phyloP scores from a whole-genome alignment of 2,888 invertebrate species.

The Anarsia innoxiella region DNA sequence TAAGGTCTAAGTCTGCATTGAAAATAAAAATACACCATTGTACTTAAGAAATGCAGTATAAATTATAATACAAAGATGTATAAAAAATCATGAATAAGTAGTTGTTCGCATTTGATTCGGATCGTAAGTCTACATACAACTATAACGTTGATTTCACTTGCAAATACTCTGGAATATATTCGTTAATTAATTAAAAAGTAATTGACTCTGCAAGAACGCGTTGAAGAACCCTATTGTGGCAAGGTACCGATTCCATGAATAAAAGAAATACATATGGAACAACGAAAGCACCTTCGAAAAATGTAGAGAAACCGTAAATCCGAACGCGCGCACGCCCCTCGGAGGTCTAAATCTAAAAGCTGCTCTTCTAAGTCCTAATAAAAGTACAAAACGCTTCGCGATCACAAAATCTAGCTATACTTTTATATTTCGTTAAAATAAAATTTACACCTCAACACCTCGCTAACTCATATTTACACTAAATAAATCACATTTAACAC shows the following conservation, averaged over 20 bases:
- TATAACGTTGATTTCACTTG: slow-evolving; percentile 3
- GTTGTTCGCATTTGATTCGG: slow-evolving; percentile 1
- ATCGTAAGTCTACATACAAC: slow-evolving; percentile 4
- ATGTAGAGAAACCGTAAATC: no score
- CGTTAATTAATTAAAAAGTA: slow-evolving; percentile 1
- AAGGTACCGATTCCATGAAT: slow-evolving; percentile 22
- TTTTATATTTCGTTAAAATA: slow-evolving; percentile 55
- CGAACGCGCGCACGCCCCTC: slow-evolving; percentile 21
- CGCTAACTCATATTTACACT: slow-evolving; percentile 64
- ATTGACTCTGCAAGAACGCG: slow-evolving; percentile 1
- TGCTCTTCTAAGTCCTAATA: slow-evolving; percentile 30
- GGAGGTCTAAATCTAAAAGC: slow-evolving; percentile 38
- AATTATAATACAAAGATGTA: slow-evolving; percentile 6
- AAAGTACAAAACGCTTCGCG: slow-evolving; percentile 68
- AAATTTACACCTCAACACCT: slow-evolving; percentile 68
- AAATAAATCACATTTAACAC: slow-evolving; percentile 63
- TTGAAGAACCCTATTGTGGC: slow-evolving; percentile 16
- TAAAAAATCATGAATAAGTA: slow-evolving; percentile 9
- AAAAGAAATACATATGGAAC: slow-evolving; percentile 13
- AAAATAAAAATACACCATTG: slow-evolving; percentile 38
- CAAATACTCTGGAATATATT: not conserved
- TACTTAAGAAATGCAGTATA: slow-evolving; percentile 33
- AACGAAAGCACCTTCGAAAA: slow-evolving; percentile 18
- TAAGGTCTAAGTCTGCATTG: slow-evolving; percentile 45
- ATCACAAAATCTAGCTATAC: slow-evolving; percentile 64